These are phyloP conservation scores for Paramacrobiotus metropolitanus DNA, from an alignment of 1,140 invertebrate species.

Conservation along the genomic window DNA sequence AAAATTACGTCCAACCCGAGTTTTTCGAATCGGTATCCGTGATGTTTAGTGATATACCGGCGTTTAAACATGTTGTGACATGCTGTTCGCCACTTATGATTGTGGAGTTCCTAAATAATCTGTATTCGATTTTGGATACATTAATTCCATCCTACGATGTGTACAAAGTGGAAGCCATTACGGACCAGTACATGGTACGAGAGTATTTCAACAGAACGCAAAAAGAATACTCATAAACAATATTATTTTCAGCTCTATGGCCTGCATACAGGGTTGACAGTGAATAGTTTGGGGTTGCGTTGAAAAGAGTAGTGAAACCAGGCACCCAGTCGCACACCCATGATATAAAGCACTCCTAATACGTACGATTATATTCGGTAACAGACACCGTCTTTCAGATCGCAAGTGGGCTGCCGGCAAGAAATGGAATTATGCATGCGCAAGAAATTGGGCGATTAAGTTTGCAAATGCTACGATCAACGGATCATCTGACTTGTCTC, in stretches of 20 bases:
- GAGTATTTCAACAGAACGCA: too few relatives aligned
- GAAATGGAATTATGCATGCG: not conserved
- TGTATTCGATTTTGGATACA: constrained; percentile 15
- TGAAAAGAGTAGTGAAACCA: too few relatives aligned
- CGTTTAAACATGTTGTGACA: constrained; percentile 18
- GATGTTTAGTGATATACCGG: not conserved
- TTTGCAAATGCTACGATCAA: not conserved
- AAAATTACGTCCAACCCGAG: not conserved
- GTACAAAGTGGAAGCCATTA: constrained; percentile 21
- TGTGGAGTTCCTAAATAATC: not conserved
- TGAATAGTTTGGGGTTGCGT: too few relatives aligned
- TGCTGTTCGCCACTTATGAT: constrained; percentile 19
- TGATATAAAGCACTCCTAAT: not conserved
- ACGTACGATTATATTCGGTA: too few relatives aligned
- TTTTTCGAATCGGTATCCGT: not conserved
- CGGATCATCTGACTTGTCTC: not conserved
- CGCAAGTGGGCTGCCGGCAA: not conserved
- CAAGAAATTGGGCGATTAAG: not conserved
- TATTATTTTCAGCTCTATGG: not conserved
- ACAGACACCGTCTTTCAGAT: not conserved
- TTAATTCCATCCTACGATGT: constrained; percentile 20
- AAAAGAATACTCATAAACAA: not conserved
- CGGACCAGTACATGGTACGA: constrained; percentile 20
- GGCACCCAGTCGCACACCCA: not conserved
- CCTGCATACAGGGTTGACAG: too few relatives aligned